phyloP scores from a whole-genome alignment of 2,888 invertebrate genomes.

The Hirudinaria manillensis region DNA sequence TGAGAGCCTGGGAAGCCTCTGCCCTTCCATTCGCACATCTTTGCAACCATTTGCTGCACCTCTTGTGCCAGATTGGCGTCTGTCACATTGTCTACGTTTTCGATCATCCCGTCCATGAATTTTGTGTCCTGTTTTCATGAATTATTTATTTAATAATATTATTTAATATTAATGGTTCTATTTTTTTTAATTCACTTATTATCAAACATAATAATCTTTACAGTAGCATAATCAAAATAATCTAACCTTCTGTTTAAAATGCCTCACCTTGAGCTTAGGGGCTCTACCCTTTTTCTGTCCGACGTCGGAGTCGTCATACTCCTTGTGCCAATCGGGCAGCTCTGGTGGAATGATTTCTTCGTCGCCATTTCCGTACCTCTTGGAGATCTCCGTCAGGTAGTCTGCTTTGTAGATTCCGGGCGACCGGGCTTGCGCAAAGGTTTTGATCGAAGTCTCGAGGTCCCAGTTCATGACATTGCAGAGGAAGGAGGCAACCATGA shows the following conservation, averaged over 20 bases:
- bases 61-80: conserved; percentile 62
- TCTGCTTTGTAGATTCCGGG: conserved; percentile 97
- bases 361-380: conserved; percentile 70
- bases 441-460: conserved; percentile 65
- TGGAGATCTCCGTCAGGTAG: conserved; percentile 80
- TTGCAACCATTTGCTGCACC: conserved; percentile 68
- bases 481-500: conserved; percentile 83
- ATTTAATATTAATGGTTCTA: not conserved
- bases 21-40: conserved; percentile 73
- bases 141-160: not conserved
- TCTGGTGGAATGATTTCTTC: conserved; percentile 67
- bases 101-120: conserved; percentile 78
- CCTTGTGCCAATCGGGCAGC: conserved; percentile 82
- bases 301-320: not conserved
- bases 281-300: too few species aligned
- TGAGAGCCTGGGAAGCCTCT: conserved; percentile 90
- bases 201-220: not conserved
- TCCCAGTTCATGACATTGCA: conserved; percentile 56
- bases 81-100: conserved; percentile 68
- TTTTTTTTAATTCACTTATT: not conserved
- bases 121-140: conserved; percentile 43
- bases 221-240: not conserved
- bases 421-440: conserved; percentile 61
- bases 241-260: not conserved
- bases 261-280: too few species aligned